Evolutionary conservation across 2,797 vertebrate genomes (phyloP), one percentile per base, ranked within the genome.

Genomic region (Graptemys geographica): DNA sequence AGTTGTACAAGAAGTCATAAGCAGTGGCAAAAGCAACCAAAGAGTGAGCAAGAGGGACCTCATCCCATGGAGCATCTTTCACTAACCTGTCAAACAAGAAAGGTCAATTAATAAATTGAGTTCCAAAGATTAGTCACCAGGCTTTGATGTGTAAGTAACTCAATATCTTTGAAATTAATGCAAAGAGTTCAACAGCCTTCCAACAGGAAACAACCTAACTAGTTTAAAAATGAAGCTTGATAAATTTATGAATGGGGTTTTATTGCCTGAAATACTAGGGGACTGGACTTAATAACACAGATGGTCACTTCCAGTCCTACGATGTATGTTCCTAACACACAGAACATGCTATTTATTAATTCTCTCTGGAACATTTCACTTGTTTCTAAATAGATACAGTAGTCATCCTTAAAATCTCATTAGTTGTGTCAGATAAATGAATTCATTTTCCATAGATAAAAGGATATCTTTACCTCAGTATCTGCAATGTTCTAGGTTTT

Each of bases 21-120:
- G 99, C 99, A 2, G 99, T 99, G 97, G 99, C 99, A 92, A 99
- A 99, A 65, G 99, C 99, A 49, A 99, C 99, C 97, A 99, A 97
- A 78, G 99, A 99, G 98, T 99, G 99, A 10, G 99, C 99, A 56
- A 99, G 96, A 0, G 99, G 99, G n/a, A 99, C 99, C 84, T 99
- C 99, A 96, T 99, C 99, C 99, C 99, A 99, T 0, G 99, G 99
- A 16, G 99, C 99, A 41, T 99, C 99, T 97, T 99, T 99, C 83
- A 99, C 99, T 97, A 99, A 96, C 99, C 99, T 99, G 97, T 88
- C 96, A 97, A 96, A 96, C 90, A 94, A 96, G 8, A 94, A 88
- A 95, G 0, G 2, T 4, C 79, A 94, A 41, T 96, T 95, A 97
- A 83, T 72, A 41, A 13, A 84, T 57, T 44, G 15, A 92, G 74